Conservation (phyloP, 2,888 invertebrate genomes). For the Pseudoips prasinana region DNA sequence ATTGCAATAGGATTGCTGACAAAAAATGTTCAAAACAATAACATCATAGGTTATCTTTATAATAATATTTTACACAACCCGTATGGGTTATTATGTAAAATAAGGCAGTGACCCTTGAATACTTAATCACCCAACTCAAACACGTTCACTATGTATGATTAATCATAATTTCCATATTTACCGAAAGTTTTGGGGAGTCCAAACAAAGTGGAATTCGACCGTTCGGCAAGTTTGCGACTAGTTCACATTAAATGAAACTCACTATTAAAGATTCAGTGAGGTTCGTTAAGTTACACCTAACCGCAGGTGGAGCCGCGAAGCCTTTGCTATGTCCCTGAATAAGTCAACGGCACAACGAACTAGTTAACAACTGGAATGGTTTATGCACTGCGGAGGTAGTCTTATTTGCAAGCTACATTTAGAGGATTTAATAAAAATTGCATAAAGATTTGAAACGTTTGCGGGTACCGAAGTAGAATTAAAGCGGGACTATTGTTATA, state of each 20-base stretch:
- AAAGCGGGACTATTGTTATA: too few relatives aligned
- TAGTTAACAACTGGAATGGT: constrained; percentile 32
- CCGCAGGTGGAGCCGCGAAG: constrained; percentile 68
- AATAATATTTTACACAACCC: too few relatives aligned
- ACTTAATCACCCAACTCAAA: constrained; percentile 14
- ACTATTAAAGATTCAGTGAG: constrained; percentile 77
- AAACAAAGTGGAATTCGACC: constrained; percentile 43
- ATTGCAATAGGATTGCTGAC: too few relatives aligned
- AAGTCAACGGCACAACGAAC: constrained; percentile 52
- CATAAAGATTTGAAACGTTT: too few relatives aligned
- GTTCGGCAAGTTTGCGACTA: constrained; percentile 60
- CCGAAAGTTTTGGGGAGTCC: constrained; percentile 45
- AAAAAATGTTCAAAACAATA: too few relatives aligned
- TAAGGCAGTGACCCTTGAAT: constrained; percentile 8
- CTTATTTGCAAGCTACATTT: too few relatives aligned
- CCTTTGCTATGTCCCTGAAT: constrained; percentile 65
- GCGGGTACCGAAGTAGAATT: too few relatives aligned
- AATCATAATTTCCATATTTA: constrained; percentile 21
- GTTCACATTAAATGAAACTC: constrained; percentile 75
- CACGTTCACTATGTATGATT: constrained; percentile 19
- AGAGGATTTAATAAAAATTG: too few relatives aligned
- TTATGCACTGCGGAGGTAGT: too few relatives aligned
- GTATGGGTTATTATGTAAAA: too few relatives aligned
- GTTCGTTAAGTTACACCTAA: constrained; percentile 79
- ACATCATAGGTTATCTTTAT: too few relatives aligned